Conservation (phyloP, 2,113 vertebrate species). For the Corythaeola cristata region DNA sequence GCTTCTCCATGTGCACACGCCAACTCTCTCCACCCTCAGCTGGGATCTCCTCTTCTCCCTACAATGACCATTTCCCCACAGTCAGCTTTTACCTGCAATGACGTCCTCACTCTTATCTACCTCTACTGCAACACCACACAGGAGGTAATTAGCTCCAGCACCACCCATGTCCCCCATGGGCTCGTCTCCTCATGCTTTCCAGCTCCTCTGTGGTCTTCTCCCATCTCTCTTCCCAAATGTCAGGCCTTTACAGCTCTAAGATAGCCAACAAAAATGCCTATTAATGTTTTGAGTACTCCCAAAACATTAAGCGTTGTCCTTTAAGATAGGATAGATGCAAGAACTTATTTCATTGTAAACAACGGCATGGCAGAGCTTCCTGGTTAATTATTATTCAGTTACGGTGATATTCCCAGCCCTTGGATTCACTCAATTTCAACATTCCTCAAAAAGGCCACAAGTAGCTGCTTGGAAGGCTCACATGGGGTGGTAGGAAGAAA, state of each 20-base stretch:
- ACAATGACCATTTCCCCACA: fast-evolving
- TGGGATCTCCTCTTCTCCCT: background rate
- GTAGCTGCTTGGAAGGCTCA: background rate
- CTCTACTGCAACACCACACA: background rate
- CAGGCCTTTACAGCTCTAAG: background rate
- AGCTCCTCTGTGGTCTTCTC: background rate
- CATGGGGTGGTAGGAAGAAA: fast-evolving
- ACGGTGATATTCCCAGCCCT: background rate
- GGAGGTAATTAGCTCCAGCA: fast-evolving
- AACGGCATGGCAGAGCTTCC: fast-evolving
- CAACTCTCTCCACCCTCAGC: fast-evolving
- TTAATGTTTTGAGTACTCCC: background rate
- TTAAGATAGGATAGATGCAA: background rate
- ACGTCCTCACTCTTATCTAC: background rate
- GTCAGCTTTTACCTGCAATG: background rate
- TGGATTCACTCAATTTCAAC: background rate
- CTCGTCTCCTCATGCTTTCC: background rate
- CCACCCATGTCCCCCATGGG: fast-evolving
- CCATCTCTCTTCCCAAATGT: background rate
- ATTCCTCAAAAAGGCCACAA: too few species aligned
- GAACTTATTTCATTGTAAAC: background rate
- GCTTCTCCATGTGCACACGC: background rate
- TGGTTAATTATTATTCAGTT: fast-evolving
- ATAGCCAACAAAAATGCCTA: background rate
- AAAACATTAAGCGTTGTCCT: fast-evolving